phyloP scores from a whole-genome alignment of 1,140 invertebrate genomes.

The Theocolax elegans region DNA sequence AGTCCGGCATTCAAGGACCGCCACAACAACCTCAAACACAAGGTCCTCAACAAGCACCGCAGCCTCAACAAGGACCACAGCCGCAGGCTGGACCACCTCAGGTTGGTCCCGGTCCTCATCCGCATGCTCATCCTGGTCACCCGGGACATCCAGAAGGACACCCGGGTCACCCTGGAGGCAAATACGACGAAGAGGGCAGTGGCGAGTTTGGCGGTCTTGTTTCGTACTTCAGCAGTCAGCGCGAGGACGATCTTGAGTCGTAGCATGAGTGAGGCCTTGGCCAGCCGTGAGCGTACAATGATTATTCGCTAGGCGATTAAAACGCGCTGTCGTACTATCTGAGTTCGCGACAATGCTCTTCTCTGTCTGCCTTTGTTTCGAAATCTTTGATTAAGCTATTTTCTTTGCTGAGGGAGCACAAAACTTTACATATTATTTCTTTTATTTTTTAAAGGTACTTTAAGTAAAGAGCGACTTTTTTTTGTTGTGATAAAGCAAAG shows the following conservation, averaged over 20 bases:
- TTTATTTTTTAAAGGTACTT: too few species aligned
- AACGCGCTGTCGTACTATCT: not conserved
- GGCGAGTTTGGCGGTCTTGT: conserved; percentile 85
- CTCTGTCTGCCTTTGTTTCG: not conserved
- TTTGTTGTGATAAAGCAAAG: too few species aligned
- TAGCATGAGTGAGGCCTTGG: conserved; percentile 68
- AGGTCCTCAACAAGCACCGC: conserved; percentile 43
- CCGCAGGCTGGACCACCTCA: conserved; percentile 40
- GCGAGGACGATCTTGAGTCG: conserved; percentile 78
- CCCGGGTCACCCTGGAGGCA: conserved; percentile 47
- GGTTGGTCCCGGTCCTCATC: conserved; percentile 27
- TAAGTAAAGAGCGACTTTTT: too few species aligned
- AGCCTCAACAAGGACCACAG: conserved; percentile 38
- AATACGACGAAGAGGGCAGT: conserved; percentile 70
- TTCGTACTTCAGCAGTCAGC: conserved; percentile 88
- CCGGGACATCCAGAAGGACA: conserved; percentile 14
- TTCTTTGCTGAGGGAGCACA: not conserved
- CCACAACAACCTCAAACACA: conserved; percentile 50
- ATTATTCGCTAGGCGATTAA: conserved; percentile 28
- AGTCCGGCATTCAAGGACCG: conserved; percentile 56
- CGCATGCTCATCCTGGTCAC: conserved; percentile 7
- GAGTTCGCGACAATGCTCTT: not conserved
- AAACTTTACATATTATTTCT: too few species aligned
- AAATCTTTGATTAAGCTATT: not conserved
- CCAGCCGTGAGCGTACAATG: conserved; percentile 54